Evolutionary conservation across 2,888 invertebrate species (phyloP).

Genomic region (Tipula helvola): DNA sequence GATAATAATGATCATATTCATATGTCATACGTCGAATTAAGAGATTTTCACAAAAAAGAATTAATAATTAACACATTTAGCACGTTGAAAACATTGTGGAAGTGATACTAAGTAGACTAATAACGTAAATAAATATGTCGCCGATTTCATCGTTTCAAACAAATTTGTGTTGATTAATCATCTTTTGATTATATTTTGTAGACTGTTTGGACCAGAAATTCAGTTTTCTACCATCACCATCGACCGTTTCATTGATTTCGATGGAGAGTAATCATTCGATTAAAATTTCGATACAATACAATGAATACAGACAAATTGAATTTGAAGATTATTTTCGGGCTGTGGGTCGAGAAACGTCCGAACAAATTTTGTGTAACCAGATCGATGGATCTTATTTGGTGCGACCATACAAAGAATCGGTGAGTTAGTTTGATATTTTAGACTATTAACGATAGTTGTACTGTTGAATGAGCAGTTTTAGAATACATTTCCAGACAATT

Average conservation of each 20-base stretch:
- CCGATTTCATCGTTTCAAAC: neutral
- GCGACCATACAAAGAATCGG: slow-evolving; percentile 30
- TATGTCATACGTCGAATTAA: neutral
- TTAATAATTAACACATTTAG: neutral
- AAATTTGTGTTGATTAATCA: neutral
- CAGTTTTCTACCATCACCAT: neutral
- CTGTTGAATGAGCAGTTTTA: no score
- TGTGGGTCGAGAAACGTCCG: slow-evolving; percentile 28
- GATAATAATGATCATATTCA: neutral
- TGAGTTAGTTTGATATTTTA: slow-evolving; percentile 14
- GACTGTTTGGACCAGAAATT: neutral
- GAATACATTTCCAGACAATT: no score
- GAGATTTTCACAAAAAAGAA: neutral
- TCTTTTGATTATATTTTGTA: neutral
- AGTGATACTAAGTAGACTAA: neutral
- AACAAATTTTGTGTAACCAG: slow-evolving; percentile 25
- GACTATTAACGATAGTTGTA: no score
- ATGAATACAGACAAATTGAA: slow-evolving; percentile 22
- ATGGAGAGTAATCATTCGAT: neutral
- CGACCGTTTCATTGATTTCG: neutral
- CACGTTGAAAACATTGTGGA: neutral
- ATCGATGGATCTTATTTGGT: slow-evolving; percentile 32
- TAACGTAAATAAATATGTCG: neutral
- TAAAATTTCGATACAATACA: neutral
- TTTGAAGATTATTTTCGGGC: slow-evolving; percentile 30